Conservation (phyloP, 2,113 vertebrate genomes). For the Chrysochloris asiatica region DNA sequence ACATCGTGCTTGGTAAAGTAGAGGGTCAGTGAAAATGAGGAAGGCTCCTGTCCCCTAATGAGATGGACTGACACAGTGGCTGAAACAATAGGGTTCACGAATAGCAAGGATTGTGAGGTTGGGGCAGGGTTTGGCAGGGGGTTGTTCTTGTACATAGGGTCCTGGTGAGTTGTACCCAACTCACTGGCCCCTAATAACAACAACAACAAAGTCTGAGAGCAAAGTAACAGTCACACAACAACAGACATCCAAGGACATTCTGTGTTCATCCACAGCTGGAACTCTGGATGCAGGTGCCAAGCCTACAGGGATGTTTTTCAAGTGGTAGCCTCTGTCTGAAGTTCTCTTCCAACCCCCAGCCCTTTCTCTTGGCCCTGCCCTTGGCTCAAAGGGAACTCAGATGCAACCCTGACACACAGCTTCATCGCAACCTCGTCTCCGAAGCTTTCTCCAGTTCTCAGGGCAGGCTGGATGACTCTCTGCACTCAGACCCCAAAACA, state of each 20-base stretch:
- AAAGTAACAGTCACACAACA: accelerated
- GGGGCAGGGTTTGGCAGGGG: too few species aligned
- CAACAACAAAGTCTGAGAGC: not conserved
- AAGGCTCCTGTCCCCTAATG: too few species aligned
- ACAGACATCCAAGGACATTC: accelerated
- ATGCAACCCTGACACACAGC: accelerated
- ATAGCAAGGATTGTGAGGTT: too few species aligned
- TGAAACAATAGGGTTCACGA: too few species aligned
- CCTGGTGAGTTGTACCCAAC: too few species aligned
- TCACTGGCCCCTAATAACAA: too few species aligned
- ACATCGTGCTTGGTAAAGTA: too few species aligned
- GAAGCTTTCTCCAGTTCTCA: accelerated
- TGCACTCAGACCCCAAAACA: not conserved
- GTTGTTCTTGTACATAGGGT: too few species aligned
- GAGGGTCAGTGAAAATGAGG: too few species aligned
- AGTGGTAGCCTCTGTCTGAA: accelerated
- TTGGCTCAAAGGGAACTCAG: not conserved
- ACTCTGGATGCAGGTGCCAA: accelerated
- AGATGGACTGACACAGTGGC: too few species aligned
- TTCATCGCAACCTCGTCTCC: accelerated
- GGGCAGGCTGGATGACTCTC: not conserved
- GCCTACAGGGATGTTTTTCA: accelerated
- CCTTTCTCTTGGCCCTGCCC: not conserved
- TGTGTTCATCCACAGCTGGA: not conserved
- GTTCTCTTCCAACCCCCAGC: not conserved